Base-by-base conservation (phyloP, 2,113 vertebrate species). In the Grammomys dolichurus region DNA sequence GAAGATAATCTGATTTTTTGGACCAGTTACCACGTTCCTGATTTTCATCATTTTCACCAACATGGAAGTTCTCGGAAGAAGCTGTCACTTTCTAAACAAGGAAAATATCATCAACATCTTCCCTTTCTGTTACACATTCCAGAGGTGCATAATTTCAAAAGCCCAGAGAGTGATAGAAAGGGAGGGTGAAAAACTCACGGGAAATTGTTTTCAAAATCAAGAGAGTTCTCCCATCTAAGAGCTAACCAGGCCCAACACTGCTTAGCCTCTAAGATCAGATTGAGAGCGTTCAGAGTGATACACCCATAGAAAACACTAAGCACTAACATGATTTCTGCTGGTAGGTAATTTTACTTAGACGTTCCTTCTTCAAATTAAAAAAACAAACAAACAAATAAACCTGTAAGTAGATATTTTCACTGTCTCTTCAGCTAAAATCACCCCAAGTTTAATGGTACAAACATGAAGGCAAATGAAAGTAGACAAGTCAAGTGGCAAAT, bases 11-110 rank as follows among this genome's bases (percentile, higher is more conserved):
- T 1, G 70, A 98, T 97, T 99, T 99, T 90, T 48, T 99, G 3
- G 99, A 98, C 99, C 99, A 99, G 98, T 99, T 99, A 13, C 99
- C 99, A 19, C 99, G 99, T 5, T 99, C 99, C 0, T 40, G 1
- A 72, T 99, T 99, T 72, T 99, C 99, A 92, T 99, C 98, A 0
- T 67, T 93, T 51, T 63, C 90, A 7, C 82, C 94, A 54, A 95
- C 95, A 0, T 97, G 97, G 77, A 88, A 95, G 72, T 98, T 97
- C 84, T 98, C 97, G 0, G 85, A 90, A 67, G 97, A 96, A 56
- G 97, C 75, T 1, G 4, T 97, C 96, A 98, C 98, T 89, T 98
- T 98, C 98, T 99, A 63, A 72, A 78, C 75, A 94, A 95, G 43
- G 19, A 46, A 97, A 94, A 96, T 87, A 78, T 5, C 46, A 96